phyloP scores from a whole-genome alignment of 2,113 vertebrate species.

The Trochalopteron elliotii region DNA sequence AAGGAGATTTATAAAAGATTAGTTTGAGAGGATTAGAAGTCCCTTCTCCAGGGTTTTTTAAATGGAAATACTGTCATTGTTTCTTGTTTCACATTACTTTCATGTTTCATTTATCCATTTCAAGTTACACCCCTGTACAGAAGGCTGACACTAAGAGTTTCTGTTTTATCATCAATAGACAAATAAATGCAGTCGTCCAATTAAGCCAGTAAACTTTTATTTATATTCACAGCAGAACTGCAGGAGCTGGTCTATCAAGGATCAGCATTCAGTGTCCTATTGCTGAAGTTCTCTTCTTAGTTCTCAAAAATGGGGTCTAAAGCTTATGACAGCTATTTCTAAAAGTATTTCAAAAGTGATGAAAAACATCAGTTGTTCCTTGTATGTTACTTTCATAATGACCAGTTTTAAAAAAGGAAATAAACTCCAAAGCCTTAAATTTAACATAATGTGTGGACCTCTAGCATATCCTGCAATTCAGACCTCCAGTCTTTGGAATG shows the following conservation, averaged over 20 bases:
- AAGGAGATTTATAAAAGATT: background rate
- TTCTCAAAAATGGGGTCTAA: background rate
- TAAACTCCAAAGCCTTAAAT: background rate
- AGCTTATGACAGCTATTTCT: background rate
- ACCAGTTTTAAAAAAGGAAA: background rate
- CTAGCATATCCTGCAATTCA: background rate
- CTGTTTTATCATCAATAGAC: background rate
- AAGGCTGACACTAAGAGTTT: background rate
- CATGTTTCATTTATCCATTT: background rate
- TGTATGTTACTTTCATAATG: background rate
- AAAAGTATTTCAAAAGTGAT: background rate
- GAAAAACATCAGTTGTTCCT: background rate
- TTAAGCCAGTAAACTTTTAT: background rate
- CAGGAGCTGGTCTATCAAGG: background rate
- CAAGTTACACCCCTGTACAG: background rate
- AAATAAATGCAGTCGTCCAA: background rate
- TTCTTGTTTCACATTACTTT: background rate
- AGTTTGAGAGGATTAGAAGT: background rate
- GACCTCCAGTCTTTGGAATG: background rate
- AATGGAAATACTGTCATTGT: background rate
- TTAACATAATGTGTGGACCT: background rate
- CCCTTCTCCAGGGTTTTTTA: background rate
- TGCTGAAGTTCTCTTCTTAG: background rate
- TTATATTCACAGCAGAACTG: background rate
- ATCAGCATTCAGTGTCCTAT: background rate